Evolutionary conservation across 2,888 invertebrate species (phyloP).

Genomic region (Julus scanicus): DNA sequence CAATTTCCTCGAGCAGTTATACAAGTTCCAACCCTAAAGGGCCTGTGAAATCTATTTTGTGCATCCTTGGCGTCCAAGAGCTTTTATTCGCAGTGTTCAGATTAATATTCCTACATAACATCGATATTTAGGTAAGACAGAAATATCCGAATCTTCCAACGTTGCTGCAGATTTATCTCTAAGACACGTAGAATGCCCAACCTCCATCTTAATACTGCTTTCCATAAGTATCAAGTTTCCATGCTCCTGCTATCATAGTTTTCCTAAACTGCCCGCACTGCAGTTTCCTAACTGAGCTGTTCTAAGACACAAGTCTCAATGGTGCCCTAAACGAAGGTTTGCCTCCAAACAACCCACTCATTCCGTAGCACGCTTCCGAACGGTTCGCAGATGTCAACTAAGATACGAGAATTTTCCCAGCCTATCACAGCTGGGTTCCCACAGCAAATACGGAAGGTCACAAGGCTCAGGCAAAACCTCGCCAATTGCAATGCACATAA

Average conservation of each 20-base stretch:
- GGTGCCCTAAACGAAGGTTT: background rate
- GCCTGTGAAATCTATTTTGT: background rate
- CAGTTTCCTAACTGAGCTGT: conserved; percentile 1
- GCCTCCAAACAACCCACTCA: background rate
- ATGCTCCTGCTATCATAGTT: background rate
- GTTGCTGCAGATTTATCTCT: background rate
- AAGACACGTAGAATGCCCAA: background rate
- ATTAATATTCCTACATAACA: conserved; percentile 15
- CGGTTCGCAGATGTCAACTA: background rate
- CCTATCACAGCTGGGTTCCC: conserved; percentile 37
- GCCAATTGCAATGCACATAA: conserved; percentile 32
- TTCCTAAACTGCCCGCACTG: background rate
- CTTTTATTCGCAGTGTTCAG: conserved; percentile 5
- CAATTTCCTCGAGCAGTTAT: background rate
- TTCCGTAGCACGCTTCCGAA: background rate
- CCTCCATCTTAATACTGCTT: background rate
- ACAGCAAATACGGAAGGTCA: conserved; percentile 31
- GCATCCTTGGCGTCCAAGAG: background rate
- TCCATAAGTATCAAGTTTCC: background rate
- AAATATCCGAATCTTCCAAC: background rate
- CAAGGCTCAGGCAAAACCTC: conserved; percentile 50
- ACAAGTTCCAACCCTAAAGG: background rate
- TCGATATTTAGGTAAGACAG: background rate
- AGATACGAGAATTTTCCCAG: conserved; percentile 44
- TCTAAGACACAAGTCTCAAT: background rate